Evolutionary conservation across 2,888 invertebrate genomes (phyloP), one percentile per base, ranked within the genome.

Genomic region (Scaptomyza flava): DNA sequence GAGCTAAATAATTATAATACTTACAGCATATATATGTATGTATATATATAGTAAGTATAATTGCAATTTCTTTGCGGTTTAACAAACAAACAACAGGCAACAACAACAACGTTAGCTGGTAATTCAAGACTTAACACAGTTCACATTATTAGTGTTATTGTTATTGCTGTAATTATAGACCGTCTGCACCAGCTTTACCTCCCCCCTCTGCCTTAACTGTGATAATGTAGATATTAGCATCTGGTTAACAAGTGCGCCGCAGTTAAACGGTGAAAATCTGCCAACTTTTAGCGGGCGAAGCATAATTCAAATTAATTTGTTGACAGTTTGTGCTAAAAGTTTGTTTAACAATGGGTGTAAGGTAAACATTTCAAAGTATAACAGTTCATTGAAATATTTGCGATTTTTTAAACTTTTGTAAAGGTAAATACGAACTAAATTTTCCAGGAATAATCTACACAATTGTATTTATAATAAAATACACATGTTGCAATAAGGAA

Each of bases 201-300:
- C 14, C 2, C 7, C 14, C 2, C 7, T 30, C 46, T 38, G 50
- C 31, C 31, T 20, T 36, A 45, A 23, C 42, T 47, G 57, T 69
- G 64, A 68, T 66, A 61, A 74, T 69, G 62, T 53, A 56, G 56
- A 65, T 68, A 87, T 82, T 82, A 82, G 77, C 81, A 87, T 85
- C 86, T 82, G 82, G 76, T 82, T 82, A 82, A 81, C 81, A 82
- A 87, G 82, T 82, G 82, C 88, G 80, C 71, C 54, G 79, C 86
- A 71, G 68, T 65, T 82, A 82, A 82, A 85, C 83, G 88, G 86
- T 87, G 82, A 82, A 82, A 82, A 87, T 81, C 71, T 75, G 56
- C 74, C 74, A 69, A n/a, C 72, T 84, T 66, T 78, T 77, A 68
- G 85, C 74, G 52, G 68, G 77, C 65, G 68, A 68, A 85, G 88